These are phyloP conservation scores for Tipula vernalis DNA, from an alignment of 2,888 invertebrate genomes.

Conservation along the genomic window DNA sequence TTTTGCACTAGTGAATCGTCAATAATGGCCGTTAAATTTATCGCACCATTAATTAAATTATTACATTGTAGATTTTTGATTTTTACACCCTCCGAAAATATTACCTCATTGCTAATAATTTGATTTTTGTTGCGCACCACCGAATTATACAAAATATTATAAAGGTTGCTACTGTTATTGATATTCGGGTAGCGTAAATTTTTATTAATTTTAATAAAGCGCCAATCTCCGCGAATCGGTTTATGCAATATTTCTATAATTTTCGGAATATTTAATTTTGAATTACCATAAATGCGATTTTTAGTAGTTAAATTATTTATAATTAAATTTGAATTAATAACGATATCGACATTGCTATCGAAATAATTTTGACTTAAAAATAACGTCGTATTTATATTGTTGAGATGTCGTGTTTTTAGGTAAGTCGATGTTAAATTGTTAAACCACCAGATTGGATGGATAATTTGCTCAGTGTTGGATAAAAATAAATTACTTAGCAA, in stretches of 20 bases:
- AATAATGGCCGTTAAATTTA: background rate
- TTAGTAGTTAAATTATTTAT: background rate
- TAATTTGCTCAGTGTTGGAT: background rate
- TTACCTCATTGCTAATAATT: background rate
- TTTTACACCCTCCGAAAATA: background rate
- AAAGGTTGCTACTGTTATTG: background rate
- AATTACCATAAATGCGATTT: background rate
- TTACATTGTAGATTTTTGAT: background rate
- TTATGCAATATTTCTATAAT: background rate
- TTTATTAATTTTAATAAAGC: background rate
- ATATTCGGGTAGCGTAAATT: background rate
- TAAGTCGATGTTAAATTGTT: background rate
- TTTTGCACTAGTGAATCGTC: background rate
- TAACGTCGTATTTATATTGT: background rate
- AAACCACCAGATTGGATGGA: background rate
- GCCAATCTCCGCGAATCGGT: background rate
- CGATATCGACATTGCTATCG: background rate
- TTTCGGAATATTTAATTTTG: background rate
- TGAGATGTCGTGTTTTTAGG: background rate
- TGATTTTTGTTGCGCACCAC: background rate
- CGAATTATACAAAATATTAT: background rate
- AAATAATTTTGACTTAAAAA: background rate
- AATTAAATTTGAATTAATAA: background rate
- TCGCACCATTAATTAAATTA: background rate
- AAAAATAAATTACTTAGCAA: background rate